Conservation (phyloP, 2,888 invertebrate genomes). For the Quadriops clusia region DNA sequence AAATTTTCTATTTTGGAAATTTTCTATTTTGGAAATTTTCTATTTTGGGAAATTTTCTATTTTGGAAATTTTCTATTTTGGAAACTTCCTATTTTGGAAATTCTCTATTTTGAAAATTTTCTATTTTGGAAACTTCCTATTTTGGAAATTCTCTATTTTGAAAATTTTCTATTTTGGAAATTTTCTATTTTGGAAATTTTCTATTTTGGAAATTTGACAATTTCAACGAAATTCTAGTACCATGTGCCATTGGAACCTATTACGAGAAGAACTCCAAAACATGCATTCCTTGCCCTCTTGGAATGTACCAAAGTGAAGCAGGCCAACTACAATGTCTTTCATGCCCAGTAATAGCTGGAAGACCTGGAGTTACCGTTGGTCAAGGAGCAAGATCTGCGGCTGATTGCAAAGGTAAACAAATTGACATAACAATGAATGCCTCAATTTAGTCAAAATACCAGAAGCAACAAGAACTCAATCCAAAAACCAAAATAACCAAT, state of each 20-base stretch:
- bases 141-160: no score
- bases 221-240: no score
- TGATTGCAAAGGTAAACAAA: slow-evolving; percentile 65
- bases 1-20: no score
- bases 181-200: no score
- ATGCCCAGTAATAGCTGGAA: slow-evolving; percentile 85
- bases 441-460: not conserved
- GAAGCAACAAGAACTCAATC: not conserved
- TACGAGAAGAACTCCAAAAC: slow-evolving; percentile 63
- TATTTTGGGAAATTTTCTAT: no score
- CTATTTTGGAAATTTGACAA: no score
- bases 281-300: slow-evolving; percentile 75
- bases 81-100: no score
- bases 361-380: slow-evolving; percentile 77
- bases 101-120: no score
- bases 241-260: slow-evolving; percentile 84
- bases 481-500: not conserved
- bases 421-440: slow-evolving; percentile 2
- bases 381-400: slow-evolving; percentile 78
- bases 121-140: no score
- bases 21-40: no score
- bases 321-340: slow-evolving; percentile 80
- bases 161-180: no score
- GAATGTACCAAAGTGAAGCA: slow-evolving; percentile 87
- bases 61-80: no score